Evolutionary conservation across 2,888 invertebrate species (phyloP).

Genomic region (Dichetophora obliterata): DNA sequence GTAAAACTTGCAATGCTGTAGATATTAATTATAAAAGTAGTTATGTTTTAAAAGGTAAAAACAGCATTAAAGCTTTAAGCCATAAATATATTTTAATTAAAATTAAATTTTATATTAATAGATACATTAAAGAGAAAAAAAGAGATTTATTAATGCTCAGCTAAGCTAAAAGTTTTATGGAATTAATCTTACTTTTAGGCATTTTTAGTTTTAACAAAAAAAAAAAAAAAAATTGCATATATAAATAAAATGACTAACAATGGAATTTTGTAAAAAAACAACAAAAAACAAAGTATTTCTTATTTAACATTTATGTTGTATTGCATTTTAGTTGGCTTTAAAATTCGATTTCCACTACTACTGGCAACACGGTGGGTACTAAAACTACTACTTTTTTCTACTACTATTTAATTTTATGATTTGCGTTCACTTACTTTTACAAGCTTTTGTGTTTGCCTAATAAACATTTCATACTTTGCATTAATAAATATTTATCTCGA

Average conservation of each 20-base stretch:
- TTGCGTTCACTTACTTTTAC: neutral
- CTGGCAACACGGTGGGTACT: constrained; percentile 35
- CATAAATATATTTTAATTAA: constrained; percentile 15
- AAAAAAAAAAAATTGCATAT: neutral
- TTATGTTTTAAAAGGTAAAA: constrained; percentile 2
- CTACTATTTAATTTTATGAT: constrained; percentile 2
- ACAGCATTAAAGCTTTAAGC: neutral
- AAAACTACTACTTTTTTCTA: constrained; percentile 12
- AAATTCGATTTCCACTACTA: constrained; percentile 22
- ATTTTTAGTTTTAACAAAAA: neutral
- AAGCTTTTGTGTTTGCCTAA: neutral
- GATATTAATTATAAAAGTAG: constrained; percentile 19
- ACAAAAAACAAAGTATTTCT: constrained; percentile 4
- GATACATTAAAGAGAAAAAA: neutral
- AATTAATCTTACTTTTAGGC: neutral
- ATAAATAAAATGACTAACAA: constrained; percentile 41
- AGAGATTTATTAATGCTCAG: neutral
- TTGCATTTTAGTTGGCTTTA: constrained; percentile 30
- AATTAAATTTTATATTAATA: constrained; percentile 21
- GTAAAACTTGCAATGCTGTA: constrained; percentile 24
- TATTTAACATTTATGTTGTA: constrained; percentile 24
- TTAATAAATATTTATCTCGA: constrained; percentile 3
- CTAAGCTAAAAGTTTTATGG: neutral
- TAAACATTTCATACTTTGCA: neutral
- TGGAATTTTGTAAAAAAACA: constrained; percentile 51